Evolutionary conservation across 1,140 invertebrate species (phyloP), one percentile per base, ranked within the genome.

Genomic region (Drosophila yakuba): DNA sequence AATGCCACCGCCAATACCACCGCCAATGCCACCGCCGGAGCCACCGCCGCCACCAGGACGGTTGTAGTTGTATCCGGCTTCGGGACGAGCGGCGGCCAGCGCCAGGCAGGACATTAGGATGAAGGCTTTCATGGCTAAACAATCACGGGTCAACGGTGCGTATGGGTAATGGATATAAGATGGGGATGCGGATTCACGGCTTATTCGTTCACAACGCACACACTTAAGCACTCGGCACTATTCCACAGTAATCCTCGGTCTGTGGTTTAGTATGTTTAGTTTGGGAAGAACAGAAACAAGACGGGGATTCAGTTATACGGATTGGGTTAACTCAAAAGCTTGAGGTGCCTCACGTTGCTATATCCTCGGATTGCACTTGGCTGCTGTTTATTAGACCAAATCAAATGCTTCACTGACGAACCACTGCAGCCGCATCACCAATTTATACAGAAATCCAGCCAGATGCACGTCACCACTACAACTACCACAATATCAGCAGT

Each of bases 11-110:
- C 77, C 62, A 20, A 60, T 66, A 5, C 83, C 74, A 39, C 84
- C 73, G 0, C 90, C 81, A 12, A 74, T 62, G 7, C 75, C 86
- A 15, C 84, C 77, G 12, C 80, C 72, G n/a, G 75, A 79, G 28
- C 86, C 90, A 35, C 91, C 91, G 68, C 91, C 80, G 71, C 93
- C 93, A 44, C 93, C 93, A 48, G 94, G 94, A 61, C 94, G 93
- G 66, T 93, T 94, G 89, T 95, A 95, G 79, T 93, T 93, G 91
- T 95, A 95, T 69, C 94, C 94, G 41, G 94, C 94, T 92, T 95
- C 94, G 74, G 94, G 94, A 62, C 94, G 92, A 39, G 94, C 94
- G 78, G 93, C 93, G 85, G 94, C 94, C 90, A 94, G 84, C 23
- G 94, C 94, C 93, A 94, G 93, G 69, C 94, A 94, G 76, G 94